Evolutionary conservation across 2,113 vertebrate species (phyloP).

Genomic region (Romanogobio albipinnatus): DNA sequence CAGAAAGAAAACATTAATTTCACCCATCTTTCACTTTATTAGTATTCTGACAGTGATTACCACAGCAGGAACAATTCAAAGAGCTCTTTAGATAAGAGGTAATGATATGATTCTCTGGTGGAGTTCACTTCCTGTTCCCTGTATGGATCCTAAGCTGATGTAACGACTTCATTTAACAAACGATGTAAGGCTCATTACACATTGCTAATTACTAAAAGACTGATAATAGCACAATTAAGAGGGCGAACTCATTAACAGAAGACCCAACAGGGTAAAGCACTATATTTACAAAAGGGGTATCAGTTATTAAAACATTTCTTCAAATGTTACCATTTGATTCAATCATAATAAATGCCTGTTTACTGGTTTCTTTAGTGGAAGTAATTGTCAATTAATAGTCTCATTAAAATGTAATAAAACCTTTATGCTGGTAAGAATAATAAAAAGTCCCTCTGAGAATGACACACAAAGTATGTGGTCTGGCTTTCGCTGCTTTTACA

Average conservation of each 20-base stretch:
- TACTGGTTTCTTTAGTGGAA: slow-evolving; percentile 58
- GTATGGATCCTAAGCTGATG: slow-evolving; percentile 52
- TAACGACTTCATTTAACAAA: slow-evolving; percentile 70
- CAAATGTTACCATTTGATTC: slow-evolving; percentile 47
- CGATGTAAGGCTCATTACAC: slow-evolving; percentile 67
- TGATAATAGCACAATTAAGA: slow-evolving; percentile 78
- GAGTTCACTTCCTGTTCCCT: slow-evolving; percentile 42
- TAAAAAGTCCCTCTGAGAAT: neutral
- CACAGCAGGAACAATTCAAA: slow-evolving; percentile 26
- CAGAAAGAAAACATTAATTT: slow-evolving; percentile 52
- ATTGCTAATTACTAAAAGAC: slow-evolving; percentile 75
- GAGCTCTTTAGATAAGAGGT: slow-evolving; percentile 27
- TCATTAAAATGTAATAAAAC: slow-evolving; percentile 57
- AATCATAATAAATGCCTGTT: slow-evolving; percentile 66
- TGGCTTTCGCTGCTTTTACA: slow-evolving; percentile 28
- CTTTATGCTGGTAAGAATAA: slow-evolving; percentile 6
- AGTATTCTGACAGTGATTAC: slow-evolving; percentile 23
- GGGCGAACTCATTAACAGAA: slow-evolving; percentile 71
- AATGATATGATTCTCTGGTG: slow-evolving; percentile 28
- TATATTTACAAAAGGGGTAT: slow-evolving; percentile 65
- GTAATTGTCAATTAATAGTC: slow-evolving; percentile 58
- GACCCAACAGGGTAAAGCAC: slow-evolving; percentile 66
- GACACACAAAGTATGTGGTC: neutral
- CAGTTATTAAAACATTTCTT: slow-evolving; percentile 67
- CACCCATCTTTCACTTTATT: neutral